phyloP scores from a whole-genome alignment of 2,888 invertebrate species.

The Sphecodes monilicornis region DNA sequence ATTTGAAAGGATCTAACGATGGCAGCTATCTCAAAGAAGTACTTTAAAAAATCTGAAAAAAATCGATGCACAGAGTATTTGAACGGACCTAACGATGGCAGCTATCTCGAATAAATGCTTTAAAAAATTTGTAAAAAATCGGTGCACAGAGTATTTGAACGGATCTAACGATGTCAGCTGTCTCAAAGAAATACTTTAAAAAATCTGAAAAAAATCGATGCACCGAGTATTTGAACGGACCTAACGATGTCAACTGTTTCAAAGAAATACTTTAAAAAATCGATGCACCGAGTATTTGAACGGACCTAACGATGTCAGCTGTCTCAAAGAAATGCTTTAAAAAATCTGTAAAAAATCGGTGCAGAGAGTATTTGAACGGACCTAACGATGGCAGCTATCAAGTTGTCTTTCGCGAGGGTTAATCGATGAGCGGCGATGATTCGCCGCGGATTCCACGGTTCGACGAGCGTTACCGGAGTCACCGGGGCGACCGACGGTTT shows the following conservation, averaged over 20 bases:
- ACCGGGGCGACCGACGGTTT: constrained; percentile 60
- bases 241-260: background rate
- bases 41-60: background rate
- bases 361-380: background rate
- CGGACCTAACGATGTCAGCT: background rate
- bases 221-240: background rate
- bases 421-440: constrained; percentile 41
- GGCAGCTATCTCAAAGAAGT: background rate
- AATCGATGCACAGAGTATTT: background rate
- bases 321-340: background rate
- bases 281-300: background rate
- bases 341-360: background rate
- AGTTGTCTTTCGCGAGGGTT: background rate
- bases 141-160: background rate
- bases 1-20: background rate
- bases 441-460: constrained; percentile 60
- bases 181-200: background rate
- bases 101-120: background rate
- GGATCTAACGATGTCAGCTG: background rate
- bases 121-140: background rate
- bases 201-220: background rate
- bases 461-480: constrained; percentile 57
- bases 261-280: background rate
- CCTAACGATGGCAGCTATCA: background rate
- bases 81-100: background rate